Conservation (phyloP, 2,888 invertebrate genomes). For the Hypercompe scribonia region DNA sequence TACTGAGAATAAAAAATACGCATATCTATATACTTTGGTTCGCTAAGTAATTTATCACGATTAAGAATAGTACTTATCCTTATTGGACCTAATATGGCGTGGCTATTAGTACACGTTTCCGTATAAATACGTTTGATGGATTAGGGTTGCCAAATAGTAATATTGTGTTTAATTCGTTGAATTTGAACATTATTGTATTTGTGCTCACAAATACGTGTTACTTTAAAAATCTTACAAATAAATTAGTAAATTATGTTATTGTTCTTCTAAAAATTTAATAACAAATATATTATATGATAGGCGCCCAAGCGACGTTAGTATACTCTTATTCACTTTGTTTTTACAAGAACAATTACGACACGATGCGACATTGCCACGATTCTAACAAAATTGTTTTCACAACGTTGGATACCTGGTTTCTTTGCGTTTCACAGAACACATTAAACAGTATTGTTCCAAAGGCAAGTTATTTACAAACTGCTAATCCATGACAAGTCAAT, state of each 20-base stretch:
- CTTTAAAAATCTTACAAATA: not conserved
- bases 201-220: not conserved
- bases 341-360: slow-evolving; percentile 8
- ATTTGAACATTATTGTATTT: not conserved
- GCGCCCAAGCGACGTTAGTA: not conserved
- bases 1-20: no score
- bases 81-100: no score
- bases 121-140: not conserved
- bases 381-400: slow-evolving; percentile 35
- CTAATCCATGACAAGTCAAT: slow-evolving; percentile 57
- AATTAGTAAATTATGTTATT: no score
- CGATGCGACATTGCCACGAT: slow-evolving; percentile 6
- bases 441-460: slow-evolving; percentile 67
- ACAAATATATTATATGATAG: no score
- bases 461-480: slow-evolving; percentile 66
- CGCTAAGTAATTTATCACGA: no score
- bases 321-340: slow-evolving; percentile 3
- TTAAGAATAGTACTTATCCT: no score
- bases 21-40: no score
- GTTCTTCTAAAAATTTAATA: no score
- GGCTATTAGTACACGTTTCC: not conserved
- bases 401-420: slow-evolving; percentile 38
- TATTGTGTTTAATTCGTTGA: not conserved
- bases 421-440: slow-evolving; percentile 55
- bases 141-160: not conserved